Conservation (phyloP, 37 sponge, comb jelly and placozoan genomes). For the Chondrosia reniformis region DNA sequence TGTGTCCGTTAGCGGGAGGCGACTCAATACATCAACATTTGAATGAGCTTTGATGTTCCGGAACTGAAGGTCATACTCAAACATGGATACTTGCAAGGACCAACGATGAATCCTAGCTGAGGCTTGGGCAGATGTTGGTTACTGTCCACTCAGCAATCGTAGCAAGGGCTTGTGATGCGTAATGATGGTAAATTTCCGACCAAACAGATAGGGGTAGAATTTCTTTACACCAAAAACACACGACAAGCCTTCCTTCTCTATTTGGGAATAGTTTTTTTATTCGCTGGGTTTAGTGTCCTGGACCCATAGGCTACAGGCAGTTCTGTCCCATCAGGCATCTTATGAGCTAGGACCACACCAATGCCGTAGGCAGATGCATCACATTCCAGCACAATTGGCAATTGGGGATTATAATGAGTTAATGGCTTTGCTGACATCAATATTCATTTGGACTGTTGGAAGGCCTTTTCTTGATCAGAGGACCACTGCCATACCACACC, state of each 20-base stretch:
- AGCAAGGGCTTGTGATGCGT: not conserved
- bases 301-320: not conserved
- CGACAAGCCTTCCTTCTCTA: not conserved
- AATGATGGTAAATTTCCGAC: not conserved
- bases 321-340: not conserved
- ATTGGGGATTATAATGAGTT: not conserved
- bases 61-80: not conserved
- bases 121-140: not conserved
- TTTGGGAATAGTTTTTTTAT: not conserved
- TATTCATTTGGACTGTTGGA: not conserved
- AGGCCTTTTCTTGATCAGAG: not conserved
- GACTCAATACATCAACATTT: conserved; percentile 10
- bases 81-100: not conserved
- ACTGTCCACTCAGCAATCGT: not conserved
- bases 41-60: not conserved
- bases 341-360: not conserved
- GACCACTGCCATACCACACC: not conserved
- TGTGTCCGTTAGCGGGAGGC: not conserved
- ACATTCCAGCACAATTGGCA: not conserved
- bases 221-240: not conserved
- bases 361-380: not conserved
- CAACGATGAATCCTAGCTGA: not conserved
- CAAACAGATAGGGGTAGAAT: not conserved
- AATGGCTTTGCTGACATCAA: not conserved
- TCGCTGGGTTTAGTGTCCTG: not conserved